Base-by-base conservation (phyloP, 2,888 invertebrate genomes). In the Norana najaformis region DNA sequence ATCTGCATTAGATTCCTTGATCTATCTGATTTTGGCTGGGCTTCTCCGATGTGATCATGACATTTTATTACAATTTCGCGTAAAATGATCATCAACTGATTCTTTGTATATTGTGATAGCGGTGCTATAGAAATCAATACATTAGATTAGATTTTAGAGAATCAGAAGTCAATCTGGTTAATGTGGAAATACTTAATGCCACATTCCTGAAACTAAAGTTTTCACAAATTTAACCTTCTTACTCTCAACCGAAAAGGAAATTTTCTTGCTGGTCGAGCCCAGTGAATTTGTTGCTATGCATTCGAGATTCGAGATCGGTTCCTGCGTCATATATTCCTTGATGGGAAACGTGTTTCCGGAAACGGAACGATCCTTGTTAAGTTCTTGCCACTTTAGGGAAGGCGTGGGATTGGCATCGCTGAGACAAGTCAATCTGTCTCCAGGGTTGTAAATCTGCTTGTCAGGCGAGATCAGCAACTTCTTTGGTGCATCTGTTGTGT, bases 321-420 rank as follows among this genome's bases (percentile, higher is more conserved):
- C 69, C 69, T 69, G 69, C 69, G 69, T 69, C 69, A 69, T 69
- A n/a, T 69, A 69, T 69, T 69, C 69, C 69, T 69, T 69, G 69
- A 69, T 69, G n/a, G 69, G 69, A 13, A 69, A 69, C 8, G 69
- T n/a, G 4, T 11, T 69, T 69, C n/a, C 69, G 69, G 69, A 11
- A 13, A 69, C 69, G 69, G 69, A n/a, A n/a, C 69, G 69, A 69
- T n/a, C 69, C 8, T 8, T n/a, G 69, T 69, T 69, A 69, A 30
- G 69, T n/a, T 69, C 69, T 69, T 8, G 0, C 69, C 69, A 69
- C n/a, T 69, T n/a, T 8, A 69, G 5, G 69, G 30, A n/a, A 69
- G 69, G 69, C 30, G 69, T n/a, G 30, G 69, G 69, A 69, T 69
- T 69, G 69, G 69, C 69, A 69, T 69, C 69, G n/a, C 69, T 69